A percentile compares a stretch with the other conserved stretches of the same genome.
Evolutionary conservation across 2,888 invertebrate genomes (phyloP).

Genomic region (Mesorhabditis sp.): DNA sequence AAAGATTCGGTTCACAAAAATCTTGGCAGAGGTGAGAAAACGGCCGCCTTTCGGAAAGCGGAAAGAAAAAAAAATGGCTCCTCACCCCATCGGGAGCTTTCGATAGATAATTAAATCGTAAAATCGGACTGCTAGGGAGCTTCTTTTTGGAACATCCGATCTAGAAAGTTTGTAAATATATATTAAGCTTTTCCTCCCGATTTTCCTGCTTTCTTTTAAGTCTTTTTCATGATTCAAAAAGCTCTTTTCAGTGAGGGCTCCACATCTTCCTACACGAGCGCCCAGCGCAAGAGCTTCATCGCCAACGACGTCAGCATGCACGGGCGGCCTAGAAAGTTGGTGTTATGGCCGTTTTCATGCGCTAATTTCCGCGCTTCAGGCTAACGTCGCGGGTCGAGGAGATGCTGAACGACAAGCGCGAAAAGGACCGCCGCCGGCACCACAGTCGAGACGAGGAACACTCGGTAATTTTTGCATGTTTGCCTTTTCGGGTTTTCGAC

Average conservation of each 20-base stretch:
- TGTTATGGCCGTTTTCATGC: background rate
- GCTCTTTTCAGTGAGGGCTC: background rate
- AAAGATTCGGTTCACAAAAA: too few relatives aligned
- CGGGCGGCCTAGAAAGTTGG: background rate
- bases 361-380: background rate
- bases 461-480: background rate
- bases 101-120: too few relatives aligned
- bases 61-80: too few relatives aligned
- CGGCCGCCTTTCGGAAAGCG: too few relatives aligned
- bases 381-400: background rate
- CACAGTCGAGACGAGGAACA: background rate
- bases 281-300: background rate
- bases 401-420: constrained; percentile 1
- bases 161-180: background rate
- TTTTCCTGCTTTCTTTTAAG: background rate
- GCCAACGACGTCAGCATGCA: background rate
- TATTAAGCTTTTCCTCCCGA: background rate
- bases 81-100: too few relatives aligned
- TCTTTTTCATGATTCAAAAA: too few relatives aligned
- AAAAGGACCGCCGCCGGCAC: background rate
- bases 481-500: too few relatives aligned
- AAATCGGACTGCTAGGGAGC: background rate
- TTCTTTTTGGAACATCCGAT: background rate
- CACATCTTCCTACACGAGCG: background rate
- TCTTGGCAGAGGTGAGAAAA: too few relatives aligned